Conservation (phyloP, 2,888 invertebrate species). For the Cordylochernes scorpioides region DNA sequence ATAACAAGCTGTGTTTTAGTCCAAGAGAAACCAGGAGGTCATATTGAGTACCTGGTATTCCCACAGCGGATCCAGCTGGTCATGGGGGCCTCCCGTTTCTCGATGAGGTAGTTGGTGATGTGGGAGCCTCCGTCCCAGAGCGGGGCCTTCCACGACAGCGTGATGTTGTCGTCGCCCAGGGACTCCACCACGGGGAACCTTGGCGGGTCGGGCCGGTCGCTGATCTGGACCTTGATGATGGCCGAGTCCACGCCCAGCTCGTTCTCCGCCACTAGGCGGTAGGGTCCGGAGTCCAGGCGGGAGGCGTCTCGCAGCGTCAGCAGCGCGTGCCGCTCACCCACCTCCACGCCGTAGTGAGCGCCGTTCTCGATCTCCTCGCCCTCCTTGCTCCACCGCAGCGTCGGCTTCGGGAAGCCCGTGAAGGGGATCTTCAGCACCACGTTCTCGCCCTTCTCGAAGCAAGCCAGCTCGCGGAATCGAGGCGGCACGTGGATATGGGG, state of each 20-base stretch:
- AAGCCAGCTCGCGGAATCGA: conserved; percentile 80
- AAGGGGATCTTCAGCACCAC: conserved; percentile 91
- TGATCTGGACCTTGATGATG: conserved; percentile 73
- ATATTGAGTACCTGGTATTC: conserved; percentile 40
- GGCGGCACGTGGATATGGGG: conserved; percentile 94
- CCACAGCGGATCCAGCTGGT: conserved; percentile 84
- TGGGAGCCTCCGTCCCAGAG: conserved; percentile 90
- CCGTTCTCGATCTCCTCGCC: conserved; percentile 77
- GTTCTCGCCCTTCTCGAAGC: conserved; percentile 94
- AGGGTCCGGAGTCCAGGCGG: conserved; percentile 79
- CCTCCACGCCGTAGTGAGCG: conserved; percentile 64
- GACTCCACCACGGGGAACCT: conserved; percentile 67
- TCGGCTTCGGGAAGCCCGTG: conserved; percentile 85
- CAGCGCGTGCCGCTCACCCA: conserved; percentile 63
- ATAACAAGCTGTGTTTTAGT: not conserved
- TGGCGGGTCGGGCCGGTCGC: conserved; percentile 87
- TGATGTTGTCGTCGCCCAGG: conserved; percentile 53
- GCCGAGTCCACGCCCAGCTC: conserved; percentile 82
- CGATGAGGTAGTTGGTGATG: conserved; percentile 83
- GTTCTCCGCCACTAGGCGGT: conserved; percentile 81
- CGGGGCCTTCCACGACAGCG: conserved; percentile 78
- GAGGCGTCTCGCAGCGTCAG: conserved; percentile 79
- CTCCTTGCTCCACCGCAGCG: conserved; percentile 75
- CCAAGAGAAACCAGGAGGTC: not conserved
- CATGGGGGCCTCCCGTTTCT: conserved; percentile 78